These are phyloP conservation scores for Smittia aterrima DNA, from an alignment of 2,888 invertebrate species.

Conservation along the genomic window DNA sequence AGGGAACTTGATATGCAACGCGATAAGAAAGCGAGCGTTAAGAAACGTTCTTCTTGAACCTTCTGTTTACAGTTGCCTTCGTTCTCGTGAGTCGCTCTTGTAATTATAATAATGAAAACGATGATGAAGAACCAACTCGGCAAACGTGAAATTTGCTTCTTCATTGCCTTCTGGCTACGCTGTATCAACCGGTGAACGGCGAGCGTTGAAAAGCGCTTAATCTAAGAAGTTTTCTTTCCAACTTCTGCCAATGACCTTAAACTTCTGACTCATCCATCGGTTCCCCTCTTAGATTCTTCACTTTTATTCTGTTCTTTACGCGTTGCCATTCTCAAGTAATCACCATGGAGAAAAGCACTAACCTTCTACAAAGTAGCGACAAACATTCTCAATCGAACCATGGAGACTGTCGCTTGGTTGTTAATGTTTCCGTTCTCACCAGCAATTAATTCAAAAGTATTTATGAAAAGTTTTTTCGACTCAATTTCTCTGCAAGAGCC, in stretches of 20 bases:
- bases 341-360: background rate
- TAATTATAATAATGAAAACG: conserved; percentile 3
- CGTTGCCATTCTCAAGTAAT: background rate
- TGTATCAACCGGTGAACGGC: background rate
- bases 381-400: background rate
- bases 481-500: background rate
- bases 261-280: background rate
- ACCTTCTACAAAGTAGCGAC: background rate
- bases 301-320: background rate
- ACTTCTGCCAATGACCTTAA: conserved; percentile 11
- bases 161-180: background rate
- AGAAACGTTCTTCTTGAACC: background rate
- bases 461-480: background rate
- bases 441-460: background rate
- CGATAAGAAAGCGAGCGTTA: no score
- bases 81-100: background rate
- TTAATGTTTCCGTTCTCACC: background rate
- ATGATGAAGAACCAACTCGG: background rate
- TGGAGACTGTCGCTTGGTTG: background rate
- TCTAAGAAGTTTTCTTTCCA: background rate
- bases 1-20: background rate
- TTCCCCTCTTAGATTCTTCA: background rate
- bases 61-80: background rate
- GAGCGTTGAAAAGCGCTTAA: background rate
- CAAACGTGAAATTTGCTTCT: background rate